Conservation (phyloP, 2,888 invertebrate genomes). For the Nomada goodeniana region DNA sequence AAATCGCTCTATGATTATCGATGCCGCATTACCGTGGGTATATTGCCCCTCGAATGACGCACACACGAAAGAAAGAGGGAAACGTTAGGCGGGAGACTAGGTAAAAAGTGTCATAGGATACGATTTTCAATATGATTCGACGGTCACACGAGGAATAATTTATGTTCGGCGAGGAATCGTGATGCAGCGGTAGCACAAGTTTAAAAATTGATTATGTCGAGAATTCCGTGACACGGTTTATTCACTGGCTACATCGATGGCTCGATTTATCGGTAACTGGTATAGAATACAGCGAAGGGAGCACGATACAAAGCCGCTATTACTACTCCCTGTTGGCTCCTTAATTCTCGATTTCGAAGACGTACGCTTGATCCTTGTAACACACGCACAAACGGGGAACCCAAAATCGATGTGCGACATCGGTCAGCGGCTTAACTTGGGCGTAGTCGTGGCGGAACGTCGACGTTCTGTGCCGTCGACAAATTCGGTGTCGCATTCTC, state of each 20-base stretch:
- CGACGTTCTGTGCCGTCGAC: constrained; percentile 64
- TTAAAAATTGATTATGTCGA: constrained; percentile 4
- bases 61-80: neutral
- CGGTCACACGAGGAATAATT: constrained; percentile 41
- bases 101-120: neutral
- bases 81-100: neutral
- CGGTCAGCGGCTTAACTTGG: constrained; percentile 61
- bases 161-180: neutral
- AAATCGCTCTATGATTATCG: constrained; percentile 26
- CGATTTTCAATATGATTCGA: neutral
- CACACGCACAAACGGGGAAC: constrained; percentile 61
- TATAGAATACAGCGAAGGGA: neutral
- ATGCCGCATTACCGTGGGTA: neutral
- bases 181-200: constrained; percentile 27
- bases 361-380: constrained; percentile 42
- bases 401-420: constrained; percentile 66
- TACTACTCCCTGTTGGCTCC: constrained; percentile 26
- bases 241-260: constrained; percentile 15
- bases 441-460: constrained; percentile 59
- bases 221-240: constrained; percentile 21
- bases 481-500: constrained; percentile 69
- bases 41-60: too few species aligned
- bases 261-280: constrained; percentile 25
- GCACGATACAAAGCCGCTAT: constrained; percentile 45
- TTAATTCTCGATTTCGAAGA: constrained; percentile 45